Conservation (phyloP, 2,888 invertebrate species). For the Arrhopalites spinosus region DNA sequence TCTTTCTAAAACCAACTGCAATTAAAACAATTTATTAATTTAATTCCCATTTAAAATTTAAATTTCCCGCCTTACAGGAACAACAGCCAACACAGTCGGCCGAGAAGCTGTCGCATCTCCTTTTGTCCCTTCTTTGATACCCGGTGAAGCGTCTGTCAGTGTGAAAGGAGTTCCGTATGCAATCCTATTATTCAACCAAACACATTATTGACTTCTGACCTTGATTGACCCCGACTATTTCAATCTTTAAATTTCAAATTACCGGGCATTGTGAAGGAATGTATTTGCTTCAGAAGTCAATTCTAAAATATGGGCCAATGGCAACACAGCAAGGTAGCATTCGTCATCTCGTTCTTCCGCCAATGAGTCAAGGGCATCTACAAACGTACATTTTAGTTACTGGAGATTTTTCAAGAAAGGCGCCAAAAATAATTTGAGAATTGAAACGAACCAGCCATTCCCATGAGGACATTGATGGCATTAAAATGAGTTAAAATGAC, state of each 20-base stretch:
- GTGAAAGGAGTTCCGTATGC: constrained; percentile 91
- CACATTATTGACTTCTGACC: no score
- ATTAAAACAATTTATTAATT: not conserved
- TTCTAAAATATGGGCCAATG: constrained; percentile 96
- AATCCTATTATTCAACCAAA: no score
- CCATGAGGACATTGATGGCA: constrained; percentile 77
- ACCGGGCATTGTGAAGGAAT: constrained; percentile 49
- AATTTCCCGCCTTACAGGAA: constrained; percentile 70
- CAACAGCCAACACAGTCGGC: constrained; percentile 94
- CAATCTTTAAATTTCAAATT: no score
- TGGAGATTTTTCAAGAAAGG: no score
- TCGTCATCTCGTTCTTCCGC: no score
- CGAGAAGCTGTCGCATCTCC: constrained; percentile 86
- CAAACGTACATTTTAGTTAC: no score
- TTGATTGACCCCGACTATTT: no score
- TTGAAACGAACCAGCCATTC: constrained; percentile 59
- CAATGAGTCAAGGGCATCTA: not conserved
- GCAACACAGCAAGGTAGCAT: constrained; percentile 90
- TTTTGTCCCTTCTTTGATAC: constrained; percentile 90
- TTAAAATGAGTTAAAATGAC: constrained; percentile 82
- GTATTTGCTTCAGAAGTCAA: constrained; percentile 64
- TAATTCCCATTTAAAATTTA: not conserved
- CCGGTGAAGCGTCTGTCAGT: constrained; percentile 88
- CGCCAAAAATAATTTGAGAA: no score
- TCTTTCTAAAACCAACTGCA: constrained; percentile 79